phyloP scores from a whole-genome alignment of 2,888 invertebrate genomes.

The Sialis lutaria region DNA sequence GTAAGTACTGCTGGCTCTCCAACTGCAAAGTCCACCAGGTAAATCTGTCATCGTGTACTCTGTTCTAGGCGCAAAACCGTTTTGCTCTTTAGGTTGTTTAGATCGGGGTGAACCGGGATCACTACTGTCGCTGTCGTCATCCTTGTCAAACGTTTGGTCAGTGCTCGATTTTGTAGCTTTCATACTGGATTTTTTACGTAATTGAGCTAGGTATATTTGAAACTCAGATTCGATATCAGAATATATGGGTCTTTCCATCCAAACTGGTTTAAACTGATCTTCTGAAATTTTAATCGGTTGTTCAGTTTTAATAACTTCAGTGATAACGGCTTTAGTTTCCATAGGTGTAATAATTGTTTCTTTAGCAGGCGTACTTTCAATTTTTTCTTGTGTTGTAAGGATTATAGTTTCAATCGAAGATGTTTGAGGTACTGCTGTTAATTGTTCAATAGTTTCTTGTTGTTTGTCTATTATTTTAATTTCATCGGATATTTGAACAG shows the following conservation, averaged over 20 bases:
- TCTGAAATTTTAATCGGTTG: conserved; percentile 8
- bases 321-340: neutral
- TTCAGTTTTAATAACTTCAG: neutral
- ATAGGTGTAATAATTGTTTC: neutral
- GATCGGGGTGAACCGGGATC: conserved; percentile 25
- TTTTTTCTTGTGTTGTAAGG: neutral
- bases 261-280: conserved; percentile 19
- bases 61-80: conserved; percentile 22
- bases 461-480: neutral
- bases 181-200: conserved; percentile 19
- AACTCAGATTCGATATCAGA: conserved; percentile 48
- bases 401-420: neutral
- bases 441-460: neutral
- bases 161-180: conserved; percentile 12
- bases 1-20: conserved; percentile 68
- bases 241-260: conserved; percentile 41
- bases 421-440: neutral
- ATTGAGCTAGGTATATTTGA: conserved; percentile 33
- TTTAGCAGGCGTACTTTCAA: neutral
- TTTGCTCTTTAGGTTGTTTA: conserved; percentile 8
- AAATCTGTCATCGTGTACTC: conserved; percentile 53
- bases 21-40: conserved; percentile 64
- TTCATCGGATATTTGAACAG: neutral
- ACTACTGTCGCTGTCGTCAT: conserved; percentile 39
- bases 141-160: conserved; percentile 30